Conservation (phyloP, 2,888 invertebrate genomes). For the Phyllotreta striolata region DNA sequence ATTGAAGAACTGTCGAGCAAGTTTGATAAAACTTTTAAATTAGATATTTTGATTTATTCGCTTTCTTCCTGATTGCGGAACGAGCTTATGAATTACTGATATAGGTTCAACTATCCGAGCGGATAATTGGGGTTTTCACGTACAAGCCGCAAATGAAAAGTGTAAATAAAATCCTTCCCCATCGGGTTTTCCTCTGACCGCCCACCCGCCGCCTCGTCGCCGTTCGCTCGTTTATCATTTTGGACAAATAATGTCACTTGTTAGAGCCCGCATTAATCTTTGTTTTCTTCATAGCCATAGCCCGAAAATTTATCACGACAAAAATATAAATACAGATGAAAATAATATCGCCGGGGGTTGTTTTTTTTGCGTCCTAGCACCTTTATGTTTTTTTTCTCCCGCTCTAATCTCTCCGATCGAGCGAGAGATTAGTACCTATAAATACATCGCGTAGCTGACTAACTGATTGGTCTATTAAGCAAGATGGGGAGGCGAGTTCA, state of each 20-base stretch:
- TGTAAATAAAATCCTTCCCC: conserved; percentile 34
- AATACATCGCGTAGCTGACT: too few relatives aligned
- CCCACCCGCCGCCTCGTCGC: background rate
- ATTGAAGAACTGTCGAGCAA: too few relatives aligned
- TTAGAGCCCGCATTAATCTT: conserved; percentile 46
- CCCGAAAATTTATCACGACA: conserved; percentile 39
- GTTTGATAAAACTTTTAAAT: too few relatives aligned
- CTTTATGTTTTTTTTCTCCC: background rate
- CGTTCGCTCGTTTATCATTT: conserved; percentile 42
- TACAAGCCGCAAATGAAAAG: conserved; percentile 34
- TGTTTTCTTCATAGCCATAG: conserved; percentile 41
- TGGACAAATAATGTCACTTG: conserved; percentile 46
- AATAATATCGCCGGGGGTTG: conserved; percentile 31
- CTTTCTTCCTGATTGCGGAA: too few relatives aligned
- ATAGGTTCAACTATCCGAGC: conserved; percentile 1
- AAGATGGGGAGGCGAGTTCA: too few relatives aligned
- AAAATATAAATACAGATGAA: conserved; percentile 40
- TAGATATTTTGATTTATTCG: too few relatives aligned
- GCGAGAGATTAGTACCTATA: background rate
- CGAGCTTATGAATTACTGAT: too few relatives aligned
- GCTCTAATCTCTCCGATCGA: too few relatives aligned
- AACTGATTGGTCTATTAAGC: too few relatives aligned
- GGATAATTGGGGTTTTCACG: conserved; percentile 31
- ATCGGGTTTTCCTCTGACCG: conserved; percentile 20
- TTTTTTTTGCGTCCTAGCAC: too few relatives aligned